phyloP scores from a whole-genome alignment of 2,113 vertebrate genomes.

The Oncorhynchus masou region DNA sequence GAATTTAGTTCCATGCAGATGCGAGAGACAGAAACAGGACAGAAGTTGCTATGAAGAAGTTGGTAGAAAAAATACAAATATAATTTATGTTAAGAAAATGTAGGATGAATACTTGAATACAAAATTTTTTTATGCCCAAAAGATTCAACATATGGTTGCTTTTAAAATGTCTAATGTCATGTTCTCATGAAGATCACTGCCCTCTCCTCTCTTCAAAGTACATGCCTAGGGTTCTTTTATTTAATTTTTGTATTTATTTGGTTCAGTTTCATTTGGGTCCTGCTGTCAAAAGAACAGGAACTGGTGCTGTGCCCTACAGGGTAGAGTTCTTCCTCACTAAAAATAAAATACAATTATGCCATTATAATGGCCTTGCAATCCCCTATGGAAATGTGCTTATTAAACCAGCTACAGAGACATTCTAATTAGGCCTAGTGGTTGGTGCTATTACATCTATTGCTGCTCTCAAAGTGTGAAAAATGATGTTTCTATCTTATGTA shows the following conservation, averaged over 20 bases:
- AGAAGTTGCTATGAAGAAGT: no score
- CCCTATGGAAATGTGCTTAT: conserved; percentile 71
- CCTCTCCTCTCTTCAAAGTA: neutral
- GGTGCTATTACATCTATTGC: conserved; percentile 28
- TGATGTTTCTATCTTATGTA: conserved; percentile 20
- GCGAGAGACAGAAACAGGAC: no score
- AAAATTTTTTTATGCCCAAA: neutral
- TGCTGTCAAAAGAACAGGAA: conserved; percentile 21
- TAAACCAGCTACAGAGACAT: conserved; percentile 59
- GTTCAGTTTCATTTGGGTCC: neutral
- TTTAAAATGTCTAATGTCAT: neutral
- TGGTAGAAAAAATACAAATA: neutral
- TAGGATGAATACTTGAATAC: no score
- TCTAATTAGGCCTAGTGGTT: conserved; percentile 64
- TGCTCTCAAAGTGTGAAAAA: conserved; percentile 12
- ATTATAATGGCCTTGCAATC: conserved; percentile 67
- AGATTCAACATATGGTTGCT: neutral
- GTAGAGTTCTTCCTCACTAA: conserved; percentile 68
- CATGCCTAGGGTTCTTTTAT: neutral
- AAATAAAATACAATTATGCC: conserved; percentile 80
- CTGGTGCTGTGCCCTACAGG: conserved; percentile 44
- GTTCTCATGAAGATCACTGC: neutral
- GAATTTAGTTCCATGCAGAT: no score
- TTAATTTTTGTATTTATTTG: no score
- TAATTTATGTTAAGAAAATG: neutral